Evolutionary conservation across 2,113 vertebrate genomes (phyloP), one percentile per base, ranked within the genome.

Genomic region (Platysteira castanea): DNA sequence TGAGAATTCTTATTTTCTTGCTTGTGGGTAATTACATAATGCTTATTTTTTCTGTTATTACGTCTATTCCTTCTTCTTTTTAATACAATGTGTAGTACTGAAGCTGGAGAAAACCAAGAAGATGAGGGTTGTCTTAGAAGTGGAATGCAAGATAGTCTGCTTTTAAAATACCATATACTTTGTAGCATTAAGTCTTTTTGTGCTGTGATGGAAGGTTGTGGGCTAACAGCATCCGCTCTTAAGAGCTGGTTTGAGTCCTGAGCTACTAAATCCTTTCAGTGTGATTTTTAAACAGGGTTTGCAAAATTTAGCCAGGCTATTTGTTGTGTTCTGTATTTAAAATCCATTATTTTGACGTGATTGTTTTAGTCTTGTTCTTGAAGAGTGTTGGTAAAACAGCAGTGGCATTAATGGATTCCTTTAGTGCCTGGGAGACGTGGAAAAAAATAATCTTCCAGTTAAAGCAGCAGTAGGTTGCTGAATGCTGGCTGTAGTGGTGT

Each of bases 161-260:
- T 97, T 97, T 73, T 63, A 85, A 98, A 97, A 87, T 70, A 18
- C 52, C 84, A 20, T 81, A 2, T 39, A 12, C 17, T 77, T 86
- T 15, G 30, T 59, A 63, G 70, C 31, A 47, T 41, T 42, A 46
- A 73, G 59, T 64, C 26, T 57, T 81, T 77, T 50, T 53, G 39
- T 81, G 60, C 57, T n/a, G 0, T 46, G 59, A 33, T 90, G 68
- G 49, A 74, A 84, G 50, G 47, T 18, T 60, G 53, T 39, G 56
- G 64, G 63, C 73, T 47, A 84, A 49, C 77, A 86, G 56, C 83
- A 26, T 24, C 50, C 0, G 3, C 89, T 84, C 49, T 28, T 91
- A 52, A 84, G 94, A 88, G 76, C 52, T 91, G 71, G 33, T 89
- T 91, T 87, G 64, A 86, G 56, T 93, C 69, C 79, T 67, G 61